Base-by-base conservation (phyloP, 2,113 vertebrate genomes). In the Natator depressus region DNA sequence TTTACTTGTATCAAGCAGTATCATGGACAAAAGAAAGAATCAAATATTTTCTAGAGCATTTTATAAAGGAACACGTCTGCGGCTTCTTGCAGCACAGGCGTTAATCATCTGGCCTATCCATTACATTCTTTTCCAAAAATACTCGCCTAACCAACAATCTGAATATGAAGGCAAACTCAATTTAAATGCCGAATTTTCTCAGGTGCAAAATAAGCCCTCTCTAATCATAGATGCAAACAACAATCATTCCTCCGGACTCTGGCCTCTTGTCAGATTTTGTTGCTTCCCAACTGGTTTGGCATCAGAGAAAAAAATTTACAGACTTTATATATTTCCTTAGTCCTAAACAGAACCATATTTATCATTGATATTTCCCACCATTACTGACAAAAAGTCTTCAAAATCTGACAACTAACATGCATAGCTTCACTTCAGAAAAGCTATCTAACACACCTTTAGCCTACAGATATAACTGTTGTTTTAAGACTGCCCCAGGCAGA, bases 391-490 rank as follows among this genome's bases (percentile, higher is more conserved):
- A 90, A 31, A 25, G 10, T 22, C 27, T 91, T 89, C 83, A 94
- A 95, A 62, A 86, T 86, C 55, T 85, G 53, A 27, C 46, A 92
- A 82, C 82, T 53, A 94, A 95, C 46, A 90, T 35, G 53, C 87
- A 80, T 4, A 65, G 25, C 42, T 93, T 14, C 80, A 89, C 42
- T 49, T 14, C 35, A 0, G 51, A 93, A 35, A 65, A 76, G 38
- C 84, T 89, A 75, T n/a, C 89, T 31, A 94, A 93, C 79, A 88
- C 11, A 94, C 29, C 55, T 88, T 51, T 84, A 94, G 22, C 72
- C 87, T 91, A 72, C 80, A 94, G 87, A 78, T 54, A 87, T 42
- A 85, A 94, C 82, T 85, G 90, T 22, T 57, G 83, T 47, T 72
- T 38, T 38, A 38, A 91, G 62, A 90, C 76, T 86, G 38, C 80